phyloP scores from a whole-genome alignment of 2,113 vertebrate genomes.

The Xenopus laevis region DNA sequence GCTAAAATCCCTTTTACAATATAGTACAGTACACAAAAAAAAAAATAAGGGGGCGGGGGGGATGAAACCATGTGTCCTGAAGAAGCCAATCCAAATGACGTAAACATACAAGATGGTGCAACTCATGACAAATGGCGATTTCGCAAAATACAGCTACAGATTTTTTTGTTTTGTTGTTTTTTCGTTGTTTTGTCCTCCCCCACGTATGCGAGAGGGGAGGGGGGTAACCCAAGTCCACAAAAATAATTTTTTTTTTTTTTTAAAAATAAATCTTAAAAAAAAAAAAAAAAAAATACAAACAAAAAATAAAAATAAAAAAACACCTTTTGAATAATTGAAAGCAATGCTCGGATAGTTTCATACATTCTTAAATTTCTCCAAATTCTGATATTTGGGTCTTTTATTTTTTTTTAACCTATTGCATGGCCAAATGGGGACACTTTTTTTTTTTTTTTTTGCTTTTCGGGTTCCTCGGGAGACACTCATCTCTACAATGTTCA shows the following conservation, averaged over 20 bases:
- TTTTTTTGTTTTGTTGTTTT: slow-evolving; percentile 49
- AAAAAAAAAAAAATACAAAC: slow-evolving; percentile 74
- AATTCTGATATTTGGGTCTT: slow-evolving; percentile 65
- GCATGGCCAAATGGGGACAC: slow-evolving; percentile 31
- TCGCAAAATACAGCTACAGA: slow-evolving; percentile 76
- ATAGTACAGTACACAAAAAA: slow-evolving; percentile 90
- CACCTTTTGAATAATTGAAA: slow-evolving; percentile 72
- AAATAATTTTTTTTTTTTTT: slow-evolving; percentile 82
- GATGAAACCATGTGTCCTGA: slow-evolving; percentile 71
- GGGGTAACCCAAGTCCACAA: slow-evolving; percentile 71
- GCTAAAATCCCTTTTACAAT: slow-evolving; percentile 99
- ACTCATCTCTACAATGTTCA: slow-evolving; percentile 67
- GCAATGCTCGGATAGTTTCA: slow-evolving; percentile 68
- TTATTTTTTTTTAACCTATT: slow-evolving; percentile 27
- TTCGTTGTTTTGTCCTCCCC: slow-evolving; percentile 17
- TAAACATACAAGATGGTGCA: slow-evolving; percentile 90
- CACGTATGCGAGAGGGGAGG: not conserved
- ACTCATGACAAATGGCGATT: slow-evolving; percentile 76
- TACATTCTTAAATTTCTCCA: slow-evolving; percentile 74
- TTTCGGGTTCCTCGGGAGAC: slow-evolving; percentile 59
- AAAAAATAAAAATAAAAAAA: slow-evolving; percentile 74
- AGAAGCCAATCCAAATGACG: slow-evolving; percentile 82
- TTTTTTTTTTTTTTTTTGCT: slow-evolving; percentile 13
- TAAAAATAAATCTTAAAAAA: slow-evolving; percentile 69
- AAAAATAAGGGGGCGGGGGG: slow-evolving; percentile 53